phyloP scores from a whole-genome alignment of 2,888 invertebrate genomes.

The Acleris holmiana region DNA sequence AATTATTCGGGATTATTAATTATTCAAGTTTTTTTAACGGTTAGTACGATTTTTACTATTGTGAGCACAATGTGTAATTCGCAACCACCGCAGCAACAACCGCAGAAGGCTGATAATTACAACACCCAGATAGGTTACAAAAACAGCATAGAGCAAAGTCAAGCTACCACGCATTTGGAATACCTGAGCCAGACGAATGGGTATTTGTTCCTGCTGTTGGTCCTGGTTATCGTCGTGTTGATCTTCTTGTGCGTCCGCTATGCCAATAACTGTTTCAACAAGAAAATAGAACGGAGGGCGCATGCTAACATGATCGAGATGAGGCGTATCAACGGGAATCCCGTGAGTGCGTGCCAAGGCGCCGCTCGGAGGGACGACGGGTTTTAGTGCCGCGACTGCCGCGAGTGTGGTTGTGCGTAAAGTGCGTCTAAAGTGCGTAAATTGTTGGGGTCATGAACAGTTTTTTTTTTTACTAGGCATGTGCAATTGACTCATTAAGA shows the following conservation, averaged over 20 bases:
- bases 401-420: no score
- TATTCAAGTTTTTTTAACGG: background rate
- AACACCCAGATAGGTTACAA: background rate
- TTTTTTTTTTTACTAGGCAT: background rate
- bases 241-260: conserved; percentile 8
- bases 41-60: background rate
- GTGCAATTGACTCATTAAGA: background rate
- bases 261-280: conserved; percentile 8
- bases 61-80: background rate
- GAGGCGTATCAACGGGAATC: conserved; percentile 1
- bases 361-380: background rate
- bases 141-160: conserved; percentile 1
- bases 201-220: conserved; percentile 7
- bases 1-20: background rate
- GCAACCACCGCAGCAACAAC: conserved; percentile 1
- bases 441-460: background rate
- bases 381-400: background rate
- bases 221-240: background rate
- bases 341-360: background rate
- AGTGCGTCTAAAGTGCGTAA: background rate
- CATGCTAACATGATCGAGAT: conserved; percentile 11
- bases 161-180: background rate
- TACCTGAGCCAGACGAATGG: conserved; percentile 4
- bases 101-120: background rate
- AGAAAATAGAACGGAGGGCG: conserved; percentile 7